These are phyloP conservation scores for Enhydra lutris DNA, from an alignment of 2,113 vertebrate species.

Conservation along the genomic window DNA sequence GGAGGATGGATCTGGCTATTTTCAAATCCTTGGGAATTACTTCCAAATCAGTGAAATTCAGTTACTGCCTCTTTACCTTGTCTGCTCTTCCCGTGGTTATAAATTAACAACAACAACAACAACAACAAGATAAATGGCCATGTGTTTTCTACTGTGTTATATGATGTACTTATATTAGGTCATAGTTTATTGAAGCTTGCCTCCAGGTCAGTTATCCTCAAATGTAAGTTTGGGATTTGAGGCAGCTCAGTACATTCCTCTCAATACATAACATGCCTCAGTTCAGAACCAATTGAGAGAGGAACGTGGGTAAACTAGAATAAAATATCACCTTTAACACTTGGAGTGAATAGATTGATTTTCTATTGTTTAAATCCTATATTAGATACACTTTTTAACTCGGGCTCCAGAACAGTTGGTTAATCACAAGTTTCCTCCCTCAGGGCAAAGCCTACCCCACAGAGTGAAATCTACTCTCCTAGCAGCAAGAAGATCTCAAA, in stretches of 20 bases:
- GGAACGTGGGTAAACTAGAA: not conserved
- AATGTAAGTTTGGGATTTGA: not conserved
- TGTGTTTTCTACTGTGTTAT: conserved; percentile 6
- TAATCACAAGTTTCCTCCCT: not conserved
- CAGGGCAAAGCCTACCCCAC: not conserved
- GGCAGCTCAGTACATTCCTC: not conserved
- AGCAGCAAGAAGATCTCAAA: not conserved
- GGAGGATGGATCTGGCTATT: conserved; percentile 81
- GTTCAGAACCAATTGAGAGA: not conserved
- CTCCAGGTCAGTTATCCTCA: conserved; percentile 15
- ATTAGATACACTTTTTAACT: not conserved
- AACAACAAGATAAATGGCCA: conserved; percentile 22
- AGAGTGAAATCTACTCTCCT: not conserved
- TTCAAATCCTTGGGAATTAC: conserved; percentile 81
- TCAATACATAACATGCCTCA: not conserved
- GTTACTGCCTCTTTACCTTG: conserved; percentile 49
- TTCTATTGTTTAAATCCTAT: not conserved
- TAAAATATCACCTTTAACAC: not conserved
- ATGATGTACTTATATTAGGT: not conserved
- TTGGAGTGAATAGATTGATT: not conserved
- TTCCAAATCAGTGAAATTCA: conserved; percentile 61
- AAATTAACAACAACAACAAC: not conserved
- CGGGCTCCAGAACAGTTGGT: not conserved
- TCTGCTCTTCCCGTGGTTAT: not conserved
- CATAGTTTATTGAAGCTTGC: not conserved